A percentile compares a stretch with the other conserved stretches of the same genome.
phyloP scores from a whole-genome alignment of 2,888 invertebrate genomes.

The Tribolium freemani region DNA sequence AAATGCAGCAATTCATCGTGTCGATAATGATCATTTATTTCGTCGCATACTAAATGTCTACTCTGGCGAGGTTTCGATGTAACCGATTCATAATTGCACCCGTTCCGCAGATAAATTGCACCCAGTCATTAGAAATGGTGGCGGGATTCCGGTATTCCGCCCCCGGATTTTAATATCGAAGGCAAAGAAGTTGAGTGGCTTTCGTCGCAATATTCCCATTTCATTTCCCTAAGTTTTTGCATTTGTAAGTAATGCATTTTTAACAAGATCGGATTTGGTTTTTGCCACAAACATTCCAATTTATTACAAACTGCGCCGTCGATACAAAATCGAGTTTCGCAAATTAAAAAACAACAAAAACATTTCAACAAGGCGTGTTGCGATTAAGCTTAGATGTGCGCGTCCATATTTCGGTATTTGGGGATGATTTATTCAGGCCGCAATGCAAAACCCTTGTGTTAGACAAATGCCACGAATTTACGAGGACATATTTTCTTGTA shows the following conservation, averaged over 20 bases:
- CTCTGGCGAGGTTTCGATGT: conserved; percentile 23
- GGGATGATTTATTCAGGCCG: conserved; percentile 32
- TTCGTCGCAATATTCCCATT: background rate
- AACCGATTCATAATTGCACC: conserved; percentile 40
- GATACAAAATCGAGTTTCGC: conserved; percentile 9
- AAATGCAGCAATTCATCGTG: conserved; percentile 41
- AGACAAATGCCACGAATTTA: conserved; percentile 41
- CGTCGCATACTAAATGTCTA: conserved; percentile 41
- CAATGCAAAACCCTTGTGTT: conserved; percentile 28
- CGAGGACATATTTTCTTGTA: conserved; percentile 34
- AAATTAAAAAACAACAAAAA: conserved; percentile 27
- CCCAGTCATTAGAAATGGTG: conserved; percentile 9
- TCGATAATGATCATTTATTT: conserved; percentile 45
- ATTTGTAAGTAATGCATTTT: conserved; percentile 22
- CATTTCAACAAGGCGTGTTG: background rate
- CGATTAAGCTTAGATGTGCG: background rate
- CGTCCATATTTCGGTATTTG: conserved; percentile 31
- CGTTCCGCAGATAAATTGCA: conserved; percentile 38
- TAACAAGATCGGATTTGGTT: conserved; percentile 16
- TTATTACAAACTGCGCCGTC: too few species aligned
- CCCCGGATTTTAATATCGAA: conserved; percentile 18
- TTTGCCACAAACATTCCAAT: background rate
- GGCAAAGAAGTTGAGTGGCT: conserved; percentile 4
- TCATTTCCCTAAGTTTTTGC: conserved; percentile 16
- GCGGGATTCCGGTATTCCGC: too few species aligned